A percentile compares a stretch with the other conserved stretches of the same genome.
Conservation (phyloP, 2,888 invertebrate genomes). For the Mythimna lalbum region DNA sequence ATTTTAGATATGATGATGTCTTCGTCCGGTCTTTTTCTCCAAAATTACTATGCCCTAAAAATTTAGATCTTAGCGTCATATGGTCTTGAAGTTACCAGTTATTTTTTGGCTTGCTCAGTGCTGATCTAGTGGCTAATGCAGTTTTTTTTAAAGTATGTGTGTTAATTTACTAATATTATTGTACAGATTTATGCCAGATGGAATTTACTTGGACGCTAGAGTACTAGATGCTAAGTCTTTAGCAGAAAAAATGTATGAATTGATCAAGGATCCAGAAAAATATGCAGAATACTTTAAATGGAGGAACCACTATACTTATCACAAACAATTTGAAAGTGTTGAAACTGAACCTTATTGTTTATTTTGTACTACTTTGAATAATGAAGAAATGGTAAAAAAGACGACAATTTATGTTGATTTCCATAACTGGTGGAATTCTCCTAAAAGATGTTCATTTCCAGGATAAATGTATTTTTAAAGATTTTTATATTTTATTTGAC, state of each 20-base stretch:
- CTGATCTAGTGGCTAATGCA: neutral
- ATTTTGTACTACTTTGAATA: constrained; percentile 66
- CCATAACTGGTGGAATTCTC: constrained; percentile 55
- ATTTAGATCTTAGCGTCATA: neutral
- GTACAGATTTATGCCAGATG: constrained; percentile 71
- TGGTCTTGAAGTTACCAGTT: neutral
- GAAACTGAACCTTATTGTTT: constrained; percentile 68
- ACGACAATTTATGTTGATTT: constrained; percentile 61
- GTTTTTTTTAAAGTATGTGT: neutral
- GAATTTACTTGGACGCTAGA: constrained; percentile 69
- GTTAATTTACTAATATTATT: neutral
- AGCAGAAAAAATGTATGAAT: constrained; percentile 64
- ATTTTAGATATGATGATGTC: neutral
- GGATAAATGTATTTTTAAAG: neutral
- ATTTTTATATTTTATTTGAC: neutral
- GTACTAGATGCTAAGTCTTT: constrained; percentile 52
- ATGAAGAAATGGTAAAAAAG: constrained; percentile 56
- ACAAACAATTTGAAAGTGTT: constrained; percentile 49
- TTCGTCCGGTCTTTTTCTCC: neutral
- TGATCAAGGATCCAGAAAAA: constrained; percentile 64
- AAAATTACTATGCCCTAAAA: neutral
- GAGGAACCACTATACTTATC: constrained; percentile 72
- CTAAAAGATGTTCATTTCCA: constrained; percentile 36
- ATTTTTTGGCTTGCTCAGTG: neutral
- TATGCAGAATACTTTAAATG: constrained; percentile 72